Base-by-base conservation (phyloP, 2,888 invertebrate genomes). In the Drosophila colorata region DNA sequence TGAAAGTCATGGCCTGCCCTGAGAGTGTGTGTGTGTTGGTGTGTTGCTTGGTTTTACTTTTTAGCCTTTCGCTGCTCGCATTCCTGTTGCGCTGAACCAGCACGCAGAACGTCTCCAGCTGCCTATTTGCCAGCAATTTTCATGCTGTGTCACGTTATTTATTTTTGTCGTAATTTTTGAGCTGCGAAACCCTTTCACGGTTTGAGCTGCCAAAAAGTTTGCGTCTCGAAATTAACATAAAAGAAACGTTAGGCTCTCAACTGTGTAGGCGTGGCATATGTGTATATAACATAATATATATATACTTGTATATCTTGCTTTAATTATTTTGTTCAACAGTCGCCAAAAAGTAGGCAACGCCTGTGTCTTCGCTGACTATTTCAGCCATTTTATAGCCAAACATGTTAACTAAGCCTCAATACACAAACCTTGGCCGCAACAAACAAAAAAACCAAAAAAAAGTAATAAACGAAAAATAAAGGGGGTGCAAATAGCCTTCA, bases 141-240 rank as follows among this genome's bases (percentile, higher is more conserved):
- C 89, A 75, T 74, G 87, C 84, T 88, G 87, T 87, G 87, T 82
- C 87, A 86, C 85, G 87, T 81, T 85, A 77, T 81, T 88, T 80
- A 78, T 76, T 61, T 74, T 77, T 67, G 52, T 40, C 64, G 66
- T 74, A 66, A 69, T 78, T 81, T 78, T 66, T 74, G 60, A 77
- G 74, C 72, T 56, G 44, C 56, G 33, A 66, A 76, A 48, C 73
- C 76, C 64, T 75, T 75, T 72, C 41, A 61, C 66, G 56, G 66
- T 70, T 48, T 55, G 8, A 49, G 59, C 61, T 37, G 48, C 53
- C 41, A 46, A 68, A 76, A 73, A 73, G 53, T 72, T 75, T 58
- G 58, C 65, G 49, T 61, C 46, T 48, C 37, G 25, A 78, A 86
- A 83, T 85, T 86, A 80, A 68, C 84, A 86, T 83, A 80, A 80